A percentile compares a stretch with the other conserved stretches of the same genome.
These are phyloP conservation scores for Cylloceria caligata DNA, from an alignment of 2,888 invertebrate species.

Conservation along the genomic window DNA sequence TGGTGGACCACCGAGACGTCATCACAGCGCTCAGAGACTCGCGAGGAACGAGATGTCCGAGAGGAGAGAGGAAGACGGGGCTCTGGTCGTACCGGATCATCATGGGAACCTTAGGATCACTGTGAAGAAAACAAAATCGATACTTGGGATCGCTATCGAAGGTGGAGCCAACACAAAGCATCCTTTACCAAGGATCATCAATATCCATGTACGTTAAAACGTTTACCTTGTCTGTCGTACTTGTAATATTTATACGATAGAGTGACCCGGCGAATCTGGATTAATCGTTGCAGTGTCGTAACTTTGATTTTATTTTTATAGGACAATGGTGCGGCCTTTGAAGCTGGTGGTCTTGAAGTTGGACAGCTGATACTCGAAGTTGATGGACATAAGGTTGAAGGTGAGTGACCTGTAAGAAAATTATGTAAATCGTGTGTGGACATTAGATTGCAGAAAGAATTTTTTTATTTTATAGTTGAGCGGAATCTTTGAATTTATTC, in stretches of 20 bases:
- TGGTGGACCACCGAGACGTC: constrained; percentile 80
- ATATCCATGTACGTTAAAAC: constrained; percentile 93
- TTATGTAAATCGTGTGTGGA: constrained; percentile 2
- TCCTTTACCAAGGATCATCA: constrained; percentile 97
- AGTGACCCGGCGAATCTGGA: too few relatives aligned
- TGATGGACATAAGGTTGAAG: constrained; percentile 90
- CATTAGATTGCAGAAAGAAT: too few relatives aligned
- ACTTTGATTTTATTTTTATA: constrained; percentile 80
- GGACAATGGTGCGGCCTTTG: constrained; percentile 97
- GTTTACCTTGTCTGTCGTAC: not conserved
- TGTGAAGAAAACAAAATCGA: constrained; percentile 97
- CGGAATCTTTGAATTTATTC: too few relatives aligned
- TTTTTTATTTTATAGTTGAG: too few relatives aligned
- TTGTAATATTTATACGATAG: not conserved
- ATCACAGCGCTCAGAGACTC: constrained; percentile 82
- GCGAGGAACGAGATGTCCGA: constrained; percentile 78
- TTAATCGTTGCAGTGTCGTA: constrained; percentile 5
- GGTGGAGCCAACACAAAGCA: constrained; percentile 98
- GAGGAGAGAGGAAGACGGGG: constrained; percentile 88
- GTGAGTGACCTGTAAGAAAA: constrained; percentile 75
- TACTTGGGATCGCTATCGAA: constrained; percentile 98
- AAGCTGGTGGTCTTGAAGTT: constrained; percentile 96
- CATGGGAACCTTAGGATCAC: constrained; percentile 95
- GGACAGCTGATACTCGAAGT: constrained; percentile 97
- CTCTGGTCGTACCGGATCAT: constrained; percentile 92